Evolutionary conservation across 2,113 vertebrate genomes (phyloP).

Genomic region (Ochotona curzoniae): DNA sequence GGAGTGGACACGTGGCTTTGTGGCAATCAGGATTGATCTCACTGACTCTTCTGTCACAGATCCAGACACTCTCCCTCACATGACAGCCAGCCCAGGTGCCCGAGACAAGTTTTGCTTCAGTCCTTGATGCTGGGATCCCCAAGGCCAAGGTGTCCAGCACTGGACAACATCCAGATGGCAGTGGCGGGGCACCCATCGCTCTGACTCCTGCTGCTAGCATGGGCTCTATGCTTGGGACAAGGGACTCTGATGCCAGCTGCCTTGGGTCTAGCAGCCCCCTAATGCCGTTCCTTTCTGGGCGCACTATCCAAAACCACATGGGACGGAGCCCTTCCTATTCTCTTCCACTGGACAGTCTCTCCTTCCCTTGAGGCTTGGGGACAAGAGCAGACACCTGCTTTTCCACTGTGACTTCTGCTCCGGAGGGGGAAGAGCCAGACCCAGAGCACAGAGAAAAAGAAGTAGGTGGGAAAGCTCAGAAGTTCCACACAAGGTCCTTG

Average conservation of each 20-base stretch:
- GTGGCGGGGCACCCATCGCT: neutral
- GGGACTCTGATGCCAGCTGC: neutral
- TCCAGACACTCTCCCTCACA: neutral
- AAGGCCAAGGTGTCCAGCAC: neutral
- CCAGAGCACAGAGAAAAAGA: neutral
- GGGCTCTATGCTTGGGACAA: neutral
- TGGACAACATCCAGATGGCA: neutral
- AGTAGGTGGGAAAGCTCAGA: neutral
- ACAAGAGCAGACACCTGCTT: slow-evolving; percentile 14
- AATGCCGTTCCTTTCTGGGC: neutral
- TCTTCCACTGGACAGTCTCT: neutral
- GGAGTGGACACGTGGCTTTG: neutral
- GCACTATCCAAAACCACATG: neutral
- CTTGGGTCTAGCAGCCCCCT: neutral
- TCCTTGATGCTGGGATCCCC: neutral
- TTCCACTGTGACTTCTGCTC: neutral
- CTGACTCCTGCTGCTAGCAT: neutral
- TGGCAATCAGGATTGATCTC: neutral
- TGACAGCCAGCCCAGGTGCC: neutral
- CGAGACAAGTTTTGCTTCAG: neutral
- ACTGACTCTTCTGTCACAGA: neutral
- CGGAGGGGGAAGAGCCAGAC: neutral
- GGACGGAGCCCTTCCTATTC: neutral
- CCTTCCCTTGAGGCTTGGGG: neutral
- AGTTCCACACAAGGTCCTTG: no score